Evolutionary conservation across 2,888 invertebrate species (phyloP), one percentile per base, ranked within the genome.

Genomic region (Hyles lineata): DNA sequence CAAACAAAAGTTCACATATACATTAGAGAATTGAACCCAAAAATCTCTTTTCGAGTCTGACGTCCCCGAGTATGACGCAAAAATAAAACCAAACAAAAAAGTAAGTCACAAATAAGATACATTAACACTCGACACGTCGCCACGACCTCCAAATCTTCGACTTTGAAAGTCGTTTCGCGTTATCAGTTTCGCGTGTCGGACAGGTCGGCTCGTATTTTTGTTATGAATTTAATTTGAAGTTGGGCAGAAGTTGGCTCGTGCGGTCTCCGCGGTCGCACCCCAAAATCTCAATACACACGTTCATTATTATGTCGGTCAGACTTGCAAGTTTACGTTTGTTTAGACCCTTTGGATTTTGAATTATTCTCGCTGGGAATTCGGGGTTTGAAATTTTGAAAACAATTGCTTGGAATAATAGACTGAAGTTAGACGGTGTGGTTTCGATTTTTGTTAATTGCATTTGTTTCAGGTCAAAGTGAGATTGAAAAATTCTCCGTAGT

Each of bases 211-310:
- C 55, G 70, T 74, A 85, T 80, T 80, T 83, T 78, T 74, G 78
- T 76, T 79, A 78, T 76, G 82, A 82, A 84, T 81, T 84, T 81
- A 81, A 85, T 84, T 85, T 80, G 80, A 85, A 85, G 82, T 85
- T 85, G 76, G 79, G 75, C 74, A 73, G 78, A 81, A 78, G 67
- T 63, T 43, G 11, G 62, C 43, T 19, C 55, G 55, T 23, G 63
- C 62, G 62, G 62, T n/a, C 62, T 21, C n/a, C 29, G 52, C n/a
- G 55, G 70, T 55, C 25, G 58, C 25, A 25, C 21, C 25, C 55
- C 55, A 55, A 17, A 17, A 55, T 55, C 55, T 55, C 55, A 29
- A 67, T n/a, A 70, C 19, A 29, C 8, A 52, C 29, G 58, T 52
- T 58, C 25, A 52, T 55, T 55, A 70, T 32, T 58, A 58, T 19